phyloP scores from a whole-genome alignment of 1,140 invertebrate species.

The Drosophila rufa region DNA sequence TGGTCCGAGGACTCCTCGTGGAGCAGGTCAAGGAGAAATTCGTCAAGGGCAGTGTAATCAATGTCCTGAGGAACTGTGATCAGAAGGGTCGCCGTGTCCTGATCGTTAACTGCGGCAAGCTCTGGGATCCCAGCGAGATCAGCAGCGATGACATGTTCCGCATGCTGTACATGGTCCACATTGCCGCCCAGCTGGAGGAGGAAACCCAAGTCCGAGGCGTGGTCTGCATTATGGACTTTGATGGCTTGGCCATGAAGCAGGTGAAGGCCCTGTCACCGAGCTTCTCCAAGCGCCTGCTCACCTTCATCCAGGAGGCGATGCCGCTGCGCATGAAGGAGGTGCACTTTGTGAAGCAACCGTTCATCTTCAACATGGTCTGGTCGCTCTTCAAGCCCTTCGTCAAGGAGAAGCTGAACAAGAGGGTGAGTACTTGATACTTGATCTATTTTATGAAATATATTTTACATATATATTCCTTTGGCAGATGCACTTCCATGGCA shows the following conservation, averaged over 20 bases:
- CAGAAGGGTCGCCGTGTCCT: conserved; percentile 85
- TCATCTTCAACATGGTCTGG: conserved; percentile 95
- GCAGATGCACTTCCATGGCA: conserved; percentile 92
- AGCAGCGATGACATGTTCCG: conserved; percentile 90
- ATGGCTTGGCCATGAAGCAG: conserved; percentile 91
- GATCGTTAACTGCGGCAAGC: conserved; percentile 83
- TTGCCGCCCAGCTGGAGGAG: conserved; percentile 90
- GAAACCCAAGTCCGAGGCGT: conserved; percentile 90
- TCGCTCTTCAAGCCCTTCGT: conserved; percentile 95
- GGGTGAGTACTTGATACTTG: conserved; percentile 86
- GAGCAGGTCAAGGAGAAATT: conserved; percentile 89
- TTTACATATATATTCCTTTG: not conserved
- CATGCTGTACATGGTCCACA: conserved; percentile 92
- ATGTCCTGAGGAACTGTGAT: conserved; percentile 90
- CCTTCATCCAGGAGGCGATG: conserved; percentile 95
- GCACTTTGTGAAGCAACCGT: conserved; percentile 95
- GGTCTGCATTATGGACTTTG: conserved; percentile 93
- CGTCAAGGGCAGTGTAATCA: conserved; percentile 89
- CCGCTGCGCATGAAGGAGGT: conserved; percentile 95
- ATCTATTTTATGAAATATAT: not conserved
- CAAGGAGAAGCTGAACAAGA: conserved; percentile 92
- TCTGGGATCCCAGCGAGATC: conserved; percentile 91
- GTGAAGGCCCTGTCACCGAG: conserved; percentile 89
- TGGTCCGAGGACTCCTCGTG: conserved; percentile 88
- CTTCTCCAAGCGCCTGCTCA: conserved; percentile 90